A percentile compares a stretch with the other conserved stretches of the same genome.
Evolutionary conservation across 2,113 vertebrate species (phyloP).

Genomic region (Sceloporus undulatus): DNA sequence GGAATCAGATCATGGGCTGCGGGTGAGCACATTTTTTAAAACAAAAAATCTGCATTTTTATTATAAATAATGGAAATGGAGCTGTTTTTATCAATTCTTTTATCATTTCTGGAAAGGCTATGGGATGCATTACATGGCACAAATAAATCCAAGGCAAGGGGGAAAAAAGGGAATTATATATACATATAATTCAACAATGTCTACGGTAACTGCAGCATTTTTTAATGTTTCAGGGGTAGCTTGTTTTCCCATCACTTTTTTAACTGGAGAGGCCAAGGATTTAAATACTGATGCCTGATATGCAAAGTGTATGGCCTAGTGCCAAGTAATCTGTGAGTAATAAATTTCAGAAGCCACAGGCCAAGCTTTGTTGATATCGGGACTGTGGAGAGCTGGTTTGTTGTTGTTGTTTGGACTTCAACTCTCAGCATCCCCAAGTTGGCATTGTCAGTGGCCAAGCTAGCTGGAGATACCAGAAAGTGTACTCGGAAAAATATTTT

Average conservation of each 20-base stretch:
- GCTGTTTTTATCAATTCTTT: background rate
- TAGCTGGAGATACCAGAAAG: too few species aligned
- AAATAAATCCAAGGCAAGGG: background rate
- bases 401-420: too few species aligned
- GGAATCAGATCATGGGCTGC: rapidly evolving
- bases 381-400: background rate
- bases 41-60: background rate
- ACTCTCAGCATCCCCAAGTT: too few species aligned
- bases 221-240: background rate
- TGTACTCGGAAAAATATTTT: too few species aligned
- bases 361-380: background rate
- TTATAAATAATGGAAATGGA: background rate
- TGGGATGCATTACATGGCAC: background rate
- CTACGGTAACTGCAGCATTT: background rate
- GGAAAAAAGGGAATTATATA: too few species aligned
- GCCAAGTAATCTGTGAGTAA: background rate
- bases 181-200: background rate
- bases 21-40: too few species aligned
- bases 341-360: background rate
- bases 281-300: background rate
- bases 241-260: background rate
- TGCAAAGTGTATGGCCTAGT: background rate
- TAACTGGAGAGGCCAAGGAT: background rate
- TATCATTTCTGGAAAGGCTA: background rate
- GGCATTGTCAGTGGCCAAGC: too few species aligned